Base-by-base conservation (phyloP, 2,797 vertebrate genomes). In the Scolopax rusticola region DNA sequence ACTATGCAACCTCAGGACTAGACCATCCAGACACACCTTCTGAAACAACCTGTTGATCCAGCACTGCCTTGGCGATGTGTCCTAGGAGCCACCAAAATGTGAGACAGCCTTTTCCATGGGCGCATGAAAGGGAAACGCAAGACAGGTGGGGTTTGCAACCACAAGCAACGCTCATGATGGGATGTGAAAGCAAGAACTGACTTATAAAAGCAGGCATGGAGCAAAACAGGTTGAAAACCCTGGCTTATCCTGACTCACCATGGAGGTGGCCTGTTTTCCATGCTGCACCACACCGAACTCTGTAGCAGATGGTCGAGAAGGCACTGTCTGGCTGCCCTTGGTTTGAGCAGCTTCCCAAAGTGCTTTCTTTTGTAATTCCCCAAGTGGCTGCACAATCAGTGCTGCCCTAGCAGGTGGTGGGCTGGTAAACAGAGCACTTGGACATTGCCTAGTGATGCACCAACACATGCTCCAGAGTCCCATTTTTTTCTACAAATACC, bases 371-470 rank as follows among this genome's bases (percentile, higher is more conserved):
- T 82, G 67, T 48, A 73, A 38, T 67, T 77, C 64, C 80, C 88
- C 20, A 33, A 24, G 14, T 0, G 13, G 79, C 83, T 84, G 87
- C 83, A 77, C 67, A 32, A 47, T 28, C 85, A 80, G 67, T 1
- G 1, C 40, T 71, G 80, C 25, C 48, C 27, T 87, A 65, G 73
- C 94, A 96, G 96, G 74, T 77, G 96, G 40, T 38, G 36, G 47
- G 11, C 60, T 77, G 83, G 71, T 79, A 93, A 96, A 96, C 86
- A 96, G 33, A 95, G 71, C 53, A 75, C 94, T 96, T 78, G 77
- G 88, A 20, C 74, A 77, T 80, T 82, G 75, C 94, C 84, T 95
- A 24, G 94, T 9, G 71, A 84, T 59, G 68, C 45, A 45, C 75
- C 7, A 6, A 28, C 1, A 1, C 11, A 2, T 3, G 64, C 24